Evolutionary conservation across 2,888 invertebrate species (phyloP), one percentile per base, ranked within the genome.

Genomic region (Microplitis manilae): DNA sequence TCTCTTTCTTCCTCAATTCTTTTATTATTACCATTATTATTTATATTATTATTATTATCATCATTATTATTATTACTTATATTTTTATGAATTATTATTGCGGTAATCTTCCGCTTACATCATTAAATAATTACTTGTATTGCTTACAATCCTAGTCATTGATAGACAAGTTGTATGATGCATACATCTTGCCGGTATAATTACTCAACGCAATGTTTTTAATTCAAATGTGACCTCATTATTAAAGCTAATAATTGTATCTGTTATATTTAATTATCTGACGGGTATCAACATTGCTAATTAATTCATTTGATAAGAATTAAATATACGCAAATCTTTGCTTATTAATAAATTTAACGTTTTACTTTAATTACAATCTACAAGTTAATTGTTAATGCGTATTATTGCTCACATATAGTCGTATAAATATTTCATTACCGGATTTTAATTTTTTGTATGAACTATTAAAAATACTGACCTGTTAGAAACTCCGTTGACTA

Each of bases 161-260:
- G 62, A 62, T 62, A 20, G 20, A 17, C 17, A 20, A 20, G 15
- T 15, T 62, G 62, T 50, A 50, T 50, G 13, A 50, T 50, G 50
- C 13, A 13, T 50, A 50, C 50, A 50, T 50, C 8, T 50, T 50
- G 50, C 13, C 13, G 50, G 50, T 50, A 50, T 62, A 62, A 62
- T 62, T 62, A 60, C 60, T 59, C n/a, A 40, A 62, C 15, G 60
- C 62, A 62, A 17, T 17, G 20, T 62, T 62, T 62, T 15, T 62
- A 13, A 30, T 65, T 30, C 17, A 65, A 20, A 65, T 65, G 30
- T 65, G 65, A 65, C 65, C 65, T 65, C 65, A 65, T 65, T 65
- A 30, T 65, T 65, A 50, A 30, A 50, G 62, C 62, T 62, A 20
- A 20, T 62, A 62, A 62, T 62, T 62, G 15, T 62, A 62, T 62